Base-by-base conservation (phyloP, 2,797 vertebrate genomes). In the Anabacerthia variegaticeps region DNA sequence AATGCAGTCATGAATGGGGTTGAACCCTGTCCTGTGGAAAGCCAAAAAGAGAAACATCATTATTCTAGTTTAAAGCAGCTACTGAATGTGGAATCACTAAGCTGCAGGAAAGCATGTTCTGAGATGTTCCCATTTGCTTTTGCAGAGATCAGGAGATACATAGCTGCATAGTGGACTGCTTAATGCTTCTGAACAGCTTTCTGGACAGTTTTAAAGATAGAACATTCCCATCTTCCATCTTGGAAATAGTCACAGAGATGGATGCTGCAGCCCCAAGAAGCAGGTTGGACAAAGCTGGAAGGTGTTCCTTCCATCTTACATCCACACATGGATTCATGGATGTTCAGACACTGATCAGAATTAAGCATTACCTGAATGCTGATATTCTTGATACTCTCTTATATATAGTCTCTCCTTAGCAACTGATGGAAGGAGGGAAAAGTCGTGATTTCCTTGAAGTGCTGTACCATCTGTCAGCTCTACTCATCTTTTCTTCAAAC, bases 371-470 rank as follows among this genome's bases (percentile, higher is more conserved):
- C 89, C 82, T 67, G 72, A 62, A 32, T 65, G 43, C 44, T 88
- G 75, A 44, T 83, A 83, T 84, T 85, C 72, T 77, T 75, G 66
- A 39, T 68, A 16, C 46, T 80, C 12, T 82, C 34, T 85, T 54
- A 68, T 48, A 80, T 63, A 46, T 80, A 74, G 83, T 85, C 73
- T 88, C 88, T 93, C 72, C 91, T 92, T 96, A 89, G 95, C 89
- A 96, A 94, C 93, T 88, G 92, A 94, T 55, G 62, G 81, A 85
- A 88, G 72, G 61, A 89, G 81, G 27, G 65, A 43, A 83, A 87
- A 96, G 75, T 96, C 72, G 65, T 93, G 95, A 95, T 96, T 96
- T 94, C 91, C 82, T 91, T 85, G 28, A 93, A 93, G 75, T 61
- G 89, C 89, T 71, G 49, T 39, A 61, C 95, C 93, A 95, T 96